phyloP scores from a whole-genome alignment of 2,113 vertebrate genomes.

The Petrocephalus zakoni region DNA sequence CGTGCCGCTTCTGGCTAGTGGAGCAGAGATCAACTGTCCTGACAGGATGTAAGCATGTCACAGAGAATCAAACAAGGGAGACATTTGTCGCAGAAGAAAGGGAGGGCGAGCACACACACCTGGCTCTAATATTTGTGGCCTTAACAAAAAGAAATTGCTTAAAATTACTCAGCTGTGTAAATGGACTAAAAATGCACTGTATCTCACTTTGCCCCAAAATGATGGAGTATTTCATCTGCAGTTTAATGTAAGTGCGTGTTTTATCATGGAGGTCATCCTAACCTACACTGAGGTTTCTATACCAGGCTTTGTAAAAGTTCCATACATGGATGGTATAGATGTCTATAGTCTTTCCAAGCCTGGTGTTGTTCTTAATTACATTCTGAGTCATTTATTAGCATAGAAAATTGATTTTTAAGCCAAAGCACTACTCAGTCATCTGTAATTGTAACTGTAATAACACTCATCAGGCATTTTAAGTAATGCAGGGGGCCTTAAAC shows the following conservation, averaged over 20 bases:
- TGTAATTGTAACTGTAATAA: background rate
- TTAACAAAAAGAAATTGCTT: background rate
- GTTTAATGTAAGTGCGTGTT: background rate
- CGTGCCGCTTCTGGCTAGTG: background rate
- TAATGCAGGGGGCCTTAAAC: background rate
- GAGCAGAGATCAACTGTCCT: background rate
- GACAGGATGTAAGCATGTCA: background rate
- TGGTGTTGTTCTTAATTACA: background rate
- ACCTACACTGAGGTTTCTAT: background rate
- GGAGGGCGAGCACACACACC: background rate
- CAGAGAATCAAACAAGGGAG: background rate
- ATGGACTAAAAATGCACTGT: background rate
- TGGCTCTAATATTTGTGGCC: background rate
- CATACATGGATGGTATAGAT: background rate
- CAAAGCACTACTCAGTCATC: background rate
- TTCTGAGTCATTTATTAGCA: slow-evolving; percentile 8
- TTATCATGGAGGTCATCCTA: background rate
- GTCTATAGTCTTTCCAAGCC: background rate
- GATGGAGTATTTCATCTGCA: background rate
- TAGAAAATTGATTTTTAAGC: background rate
- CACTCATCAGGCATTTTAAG: background rate
- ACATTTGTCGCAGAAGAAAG: background rate
- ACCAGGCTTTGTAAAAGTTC: background rate
- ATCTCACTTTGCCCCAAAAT: background rate
- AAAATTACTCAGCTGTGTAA: background rate